phyloP scores from a whole-genome alignment of 2,113 vertebrate genomes.

The Cyanoderma ruficeps region DNA sequence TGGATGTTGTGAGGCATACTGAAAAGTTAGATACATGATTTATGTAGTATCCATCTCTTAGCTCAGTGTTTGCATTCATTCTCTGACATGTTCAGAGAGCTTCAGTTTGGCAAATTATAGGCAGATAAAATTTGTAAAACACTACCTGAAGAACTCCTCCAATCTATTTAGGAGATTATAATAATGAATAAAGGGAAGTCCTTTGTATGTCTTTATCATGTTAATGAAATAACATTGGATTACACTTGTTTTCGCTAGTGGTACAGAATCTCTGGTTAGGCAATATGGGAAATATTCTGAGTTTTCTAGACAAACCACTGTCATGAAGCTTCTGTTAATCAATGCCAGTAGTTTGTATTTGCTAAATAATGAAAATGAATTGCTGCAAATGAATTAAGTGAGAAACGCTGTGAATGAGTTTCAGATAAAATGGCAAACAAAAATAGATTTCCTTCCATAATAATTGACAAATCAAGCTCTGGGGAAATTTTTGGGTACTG shows the following conservation, averaged over 20 bases:
- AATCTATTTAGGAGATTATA: background rate
- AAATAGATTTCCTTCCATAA: background rate
- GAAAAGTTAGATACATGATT: background rate
- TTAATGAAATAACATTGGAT: background rate
- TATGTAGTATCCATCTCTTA: background rate
- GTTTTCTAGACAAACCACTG: background rate
- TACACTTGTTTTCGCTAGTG: background rate
- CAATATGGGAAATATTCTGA: background rate
- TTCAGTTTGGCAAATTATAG: background rate
- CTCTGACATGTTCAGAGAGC: background rate
- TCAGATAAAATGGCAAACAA: background rate
- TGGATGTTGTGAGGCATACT: background rate
- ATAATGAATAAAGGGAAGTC: background rate
- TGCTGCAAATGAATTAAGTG: background rate
- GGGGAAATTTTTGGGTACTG: background rate
- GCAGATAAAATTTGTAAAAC: background rate
- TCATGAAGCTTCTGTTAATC: background rate
- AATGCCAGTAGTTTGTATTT: background rate
- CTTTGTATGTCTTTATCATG: background rate
- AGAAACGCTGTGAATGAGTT: background rate
- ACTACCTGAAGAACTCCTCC: background rate
- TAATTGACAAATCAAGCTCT: background rate
- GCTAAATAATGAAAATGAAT: background rate
- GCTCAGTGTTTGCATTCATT: background rate
- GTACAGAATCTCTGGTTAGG: background rate